phyloP scores from a whole-genome alignment of 2,888 invertebrate genomes.

The Catotricha subobsoleta region DNA sequence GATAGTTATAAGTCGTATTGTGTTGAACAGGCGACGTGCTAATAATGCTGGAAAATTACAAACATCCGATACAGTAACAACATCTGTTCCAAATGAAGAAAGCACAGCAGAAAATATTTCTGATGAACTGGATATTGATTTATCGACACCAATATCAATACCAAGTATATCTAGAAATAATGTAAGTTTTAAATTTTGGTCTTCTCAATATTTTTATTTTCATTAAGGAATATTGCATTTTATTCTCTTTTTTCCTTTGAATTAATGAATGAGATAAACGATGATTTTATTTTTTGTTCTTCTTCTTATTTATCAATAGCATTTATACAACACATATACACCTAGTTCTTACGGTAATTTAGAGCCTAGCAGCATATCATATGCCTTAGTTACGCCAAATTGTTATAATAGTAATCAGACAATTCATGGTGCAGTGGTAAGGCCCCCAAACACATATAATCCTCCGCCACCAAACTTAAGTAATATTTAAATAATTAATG shows the following conservation, averaged over 20 bases:
- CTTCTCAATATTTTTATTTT: no score
- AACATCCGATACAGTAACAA: conserved; percentile 4
- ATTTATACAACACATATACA: conserved; percentile 5
- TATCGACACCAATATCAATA: background rate
- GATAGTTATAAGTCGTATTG: conserved; percentile 2
- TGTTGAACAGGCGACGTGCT: background rate
- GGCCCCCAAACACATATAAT: background rate
- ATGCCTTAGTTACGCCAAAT: conserved; percentile 2
- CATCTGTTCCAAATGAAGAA: background rate
- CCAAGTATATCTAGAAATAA: conserved; percentile 5
- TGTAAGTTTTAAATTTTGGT: background rate
- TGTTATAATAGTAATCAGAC: conserved; percentile 3
- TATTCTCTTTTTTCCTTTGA: background rate
- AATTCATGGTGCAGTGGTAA: background rate
- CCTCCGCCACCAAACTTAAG: conserved; percentile 1
- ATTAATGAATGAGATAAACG: no score
- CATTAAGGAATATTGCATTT: background rate
- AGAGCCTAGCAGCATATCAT: conserved; percentile 6
- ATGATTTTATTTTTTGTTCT: background rate
- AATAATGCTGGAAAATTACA: conserved; percentile 3
- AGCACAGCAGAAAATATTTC: background rate
- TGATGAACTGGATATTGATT: conserved; percentile 1
- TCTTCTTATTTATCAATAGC: background rate
- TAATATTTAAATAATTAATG: no score
- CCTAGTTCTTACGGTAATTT: conserved; percentile 6